Base-by-base conservation (phyloP, 2,113 vertebrate genomes). In the Perca schrenkii region DNA sequence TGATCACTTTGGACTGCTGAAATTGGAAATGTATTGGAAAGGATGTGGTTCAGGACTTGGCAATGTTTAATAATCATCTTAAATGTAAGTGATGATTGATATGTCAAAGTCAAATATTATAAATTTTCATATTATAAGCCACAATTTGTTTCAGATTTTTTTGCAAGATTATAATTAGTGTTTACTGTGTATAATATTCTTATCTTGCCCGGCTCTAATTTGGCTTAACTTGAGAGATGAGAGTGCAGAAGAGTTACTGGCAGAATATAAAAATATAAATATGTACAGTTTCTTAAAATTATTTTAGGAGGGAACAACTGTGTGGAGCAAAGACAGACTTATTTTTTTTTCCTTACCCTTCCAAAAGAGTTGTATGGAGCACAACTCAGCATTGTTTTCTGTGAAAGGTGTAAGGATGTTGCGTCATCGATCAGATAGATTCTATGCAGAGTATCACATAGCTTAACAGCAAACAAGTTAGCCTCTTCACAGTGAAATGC, bases 401-500 rank as follows among this genome's bases (percentile, higher is more conserved):
- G 67, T 82, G 74, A 49, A 31, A 62, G 36, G 34, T 53, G 57
- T 19, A 3, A 50, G 58, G 69, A 61, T 56, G 78, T 58, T 50
- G 31, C 4, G 25, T 73, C 62, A 53, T 74, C 2, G n/a, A 66
- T 77, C 65, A 43, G 58, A 69, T 49, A 31, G 72, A 80, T 67
- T 85, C 84, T 90, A 88, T 89, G 88, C 91, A 91, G 80, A 77
- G 63, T 78, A 53, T 74, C 54, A 53, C 62, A 75, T 60, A 74
- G 66, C 53, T 74, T 17, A 70, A 60, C 53, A 40, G 57, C 36
- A 0, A 77, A 71, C 69, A 82, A 22, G 47, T 82, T 52, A 64
- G 36, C 82, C 83, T 83, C 86, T 77, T 96, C 96, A 96, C 95
- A 95, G 93, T 94, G 94, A 96, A 95, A 94, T 95, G 95, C 95